Percentiles rank a stretch among this genome's conserved stretches.
phyloP scores from a whole-genome alignment of 1,140 invertebrate genomes.

The Cydia amplana region DNA sequence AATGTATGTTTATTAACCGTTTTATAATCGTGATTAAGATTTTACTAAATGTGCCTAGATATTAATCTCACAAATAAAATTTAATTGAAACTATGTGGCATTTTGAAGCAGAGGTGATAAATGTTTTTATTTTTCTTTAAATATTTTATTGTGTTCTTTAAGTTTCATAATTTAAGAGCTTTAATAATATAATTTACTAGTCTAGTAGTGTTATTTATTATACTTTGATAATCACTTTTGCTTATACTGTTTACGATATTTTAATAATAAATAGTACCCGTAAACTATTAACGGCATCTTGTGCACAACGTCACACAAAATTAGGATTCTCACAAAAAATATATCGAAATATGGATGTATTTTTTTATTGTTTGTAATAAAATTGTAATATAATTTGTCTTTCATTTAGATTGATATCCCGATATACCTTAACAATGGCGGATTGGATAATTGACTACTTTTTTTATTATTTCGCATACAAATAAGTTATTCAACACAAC shows the following conservation, averaged over 20 bases:
- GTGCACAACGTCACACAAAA: not conserved
- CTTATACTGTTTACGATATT: not conserved
- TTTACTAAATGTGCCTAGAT: not conserved
- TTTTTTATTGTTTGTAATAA: constrained; percentile 8
- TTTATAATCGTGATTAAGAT: not conserved
- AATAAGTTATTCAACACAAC: too few relatives aligned
- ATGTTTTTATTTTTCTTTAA: not conserved
- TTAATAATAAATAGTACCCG: not conserved
- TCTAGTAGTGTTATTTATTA: not conserved
- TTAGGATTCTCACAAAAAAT: not conserved
- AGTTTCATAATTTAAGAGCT: not conserved
- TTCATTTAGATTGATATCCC: not conserved
- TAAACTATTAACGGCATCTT: not conserved
- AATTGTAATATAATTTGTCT: not conserved
- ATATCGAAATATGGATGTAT: not conserved
- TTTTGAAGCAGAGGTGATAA: not conserved
- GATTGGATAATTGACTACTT: too few relatives aligned
- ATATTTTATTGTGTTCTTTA: not conserved
- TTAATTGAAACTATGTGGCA: not conserved
- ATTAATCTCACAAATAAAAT: not conserved
- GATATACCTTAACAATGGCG: not conserved
- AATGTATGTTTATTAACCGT: too few relatives aligned
- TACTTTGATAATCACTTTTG: not conserved
- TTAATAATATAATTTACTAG: not conserved
- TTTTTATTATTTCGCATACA: too few relatives aligned